These are phyloP conservation scores for Mycteria americana DNA, from an alignment of 2,797 vertebrate species.

Conservation along the genomic window DNA sequence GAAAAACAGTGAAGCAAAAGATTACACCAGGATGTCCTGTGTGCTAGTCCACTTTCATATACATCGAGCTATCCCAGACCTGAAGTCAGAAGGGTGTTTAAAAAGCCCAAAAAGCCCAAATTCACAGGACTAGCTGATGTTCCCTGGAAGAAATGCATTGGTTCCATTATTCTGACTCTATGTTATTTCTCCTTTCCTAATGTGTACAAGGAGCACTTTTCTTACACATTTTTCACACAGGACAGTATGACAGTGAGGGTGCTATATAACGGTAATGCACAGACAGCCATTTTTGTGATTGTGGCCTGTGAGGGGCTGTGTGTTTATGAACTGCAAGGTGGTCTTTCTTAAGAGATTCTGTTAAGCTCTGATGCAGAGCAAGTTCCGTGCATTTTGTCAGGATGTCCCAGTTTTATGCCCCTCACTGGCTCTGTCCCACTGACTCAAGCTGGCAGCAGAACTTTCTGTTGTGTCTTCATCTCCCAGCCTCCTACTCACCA, in stretches of 20 bases:
- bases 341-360: background rate
- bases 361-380: background rate
- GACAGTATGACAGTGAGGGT: background rate
- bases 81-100: background rate
- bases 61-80: background rate
- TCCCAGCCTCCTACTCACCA: background rate
- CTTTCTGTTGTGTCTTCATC: background rate
- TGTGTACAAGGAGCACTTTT: background rate
- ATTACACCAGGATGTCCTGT: background rate
- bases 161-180: background rate
- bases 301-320: background rate
- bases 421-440: background rate
- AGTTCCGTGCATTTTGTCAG: background rate
- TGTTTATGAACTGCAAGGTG: background rate
- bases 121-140: background rate
- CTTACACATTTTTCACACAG: background rate
- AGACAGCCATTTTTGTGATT: background rate
- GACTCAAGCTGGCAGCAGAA: background rate
- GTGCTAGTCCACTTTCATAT: background rate
- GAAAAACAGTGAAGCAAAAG: background rate
- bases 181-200: background rate
- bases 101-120: background rate
- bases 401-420: background rate
- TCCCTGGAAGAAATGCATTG: background rate
- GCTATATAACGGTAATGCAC: background rate